A percentile compares a stretch with the other conserved stretches of the same genome.
Conservation (phyloP, 2,797 vertebrate species). For the Petrocephalus schoutedeni region DNA sequence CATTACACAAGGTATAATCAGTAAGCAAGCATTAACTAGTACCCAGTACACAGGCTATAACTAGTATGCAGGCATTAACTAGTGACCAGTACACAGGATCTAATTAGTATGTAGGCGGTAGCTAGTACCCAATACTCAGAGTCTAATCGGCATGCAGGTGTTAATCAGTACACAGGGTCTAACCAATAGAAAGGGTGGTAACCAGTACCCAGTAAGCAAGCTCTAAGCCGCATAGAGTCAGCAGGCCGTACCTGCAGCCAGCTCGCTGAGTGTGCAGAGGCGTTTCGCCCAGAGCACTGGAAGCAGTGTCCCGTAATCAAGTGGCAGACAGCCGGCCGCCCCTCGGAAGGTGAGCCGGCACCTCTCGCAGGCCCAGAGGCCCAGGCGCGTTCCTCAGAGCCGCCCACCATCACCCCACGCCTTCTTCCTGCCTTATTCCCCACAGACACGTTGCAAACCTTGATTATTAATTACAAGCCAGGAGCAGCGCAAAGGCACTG, state of each 20-base stretch:
- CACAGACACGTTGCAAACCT: not conserved
- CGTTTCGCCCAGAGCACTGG: too few relatives aligned
- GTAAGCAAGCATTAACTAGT: too few relatives aligned
- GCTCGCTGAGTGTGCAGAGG: not conserved
- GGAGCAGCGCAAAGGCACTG: constrained; percentile 7
- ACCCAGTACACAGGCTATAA: too few relatives aligned
- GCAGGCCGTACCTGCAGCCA: not conserved
- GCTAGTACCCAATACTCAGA: too few relatives aligned
- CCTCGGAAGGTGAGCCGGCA: not conserved
- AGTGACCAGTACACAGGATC: too few relatives aligned
- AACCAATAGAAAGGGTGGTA: too few relatives aligned
- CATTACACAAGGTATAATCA: too few relatives aligned
- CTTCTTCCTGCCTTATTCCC: not conserved
- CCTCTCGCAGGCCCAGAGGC: not conserved
- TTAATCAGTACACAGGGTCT: too few relatives aligned
- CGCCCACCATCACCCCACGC: not conserved
- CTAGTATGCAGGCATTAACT: too few relatives aligned
- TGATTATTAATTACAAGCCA: constrained; percentile 21
- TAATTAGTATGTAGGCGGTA: too few relatives aligned
- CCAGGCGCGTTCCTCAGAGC: not conserved
- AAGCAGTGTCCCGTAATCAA: not conserved
- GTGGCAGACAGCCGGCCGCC: not conserved
- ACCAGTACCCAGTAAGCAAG: not conserved
- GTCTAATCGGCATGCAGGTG: too few relatives aligned
- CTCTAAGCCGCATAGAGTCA: not conserved